Evolutionary conservation across 1,140 invertebrate species (phyloP).

Genomic region (Planococcus citri): DNA sequence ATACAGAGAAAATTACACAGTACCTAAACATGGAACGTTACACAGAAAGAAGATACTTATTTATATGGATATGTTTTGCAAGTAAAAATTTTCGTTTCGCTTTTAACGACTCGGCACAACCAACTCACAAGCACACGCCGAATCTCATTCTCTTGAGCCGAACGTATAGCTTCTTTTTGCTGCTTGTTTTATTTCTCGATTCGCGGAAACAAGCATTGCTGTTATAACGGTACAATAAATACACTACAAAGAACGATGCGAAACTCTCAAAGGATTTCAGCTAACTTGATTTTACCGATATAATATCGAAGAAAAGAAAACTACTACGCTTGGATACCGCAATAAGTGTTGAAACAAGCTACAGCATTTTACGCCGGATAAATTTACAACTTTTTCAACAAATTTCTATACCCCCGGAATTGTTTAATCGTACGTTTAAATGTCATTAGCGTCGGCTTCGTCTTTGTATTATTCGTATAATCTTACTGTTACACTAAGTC

Average conservation of each 20-base stretch:
- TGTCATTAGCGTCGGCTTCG: too few species aligned
- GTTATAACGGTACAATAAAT: slow-evolving; percentile 7
- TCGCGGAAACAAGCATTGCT: background rate
- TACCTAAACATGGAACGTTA: too few species aligned
- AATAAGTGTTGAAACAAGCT: slow-evolving; percentile 1
- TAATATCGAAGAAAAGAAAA: slow-evolving; percentile 4
- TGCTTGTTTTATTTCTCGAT: background rate
- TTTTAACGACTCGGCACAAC: background rate
- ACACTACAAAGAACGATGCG: background rate
- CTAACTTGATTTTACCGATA: slow-evolving; percentile 7
- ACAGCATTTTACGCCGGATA: background rate
- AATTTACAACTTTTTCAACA: too few species aligned
- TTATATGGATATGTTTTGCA: background rate
- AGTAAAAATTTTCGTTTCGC: background rate
- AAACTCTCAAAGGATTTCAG: background rate
- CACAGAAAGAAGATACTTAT: too few species aligned
- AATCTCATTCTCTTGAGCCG: background rate
- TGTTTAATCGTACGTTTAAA: too few species aligned
- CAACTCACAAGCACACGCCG: background rate
- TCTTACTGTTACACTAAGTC: too few species aligned
- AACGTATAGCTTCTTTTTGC: background rate
- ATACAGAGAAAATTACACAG: too few species aligned
- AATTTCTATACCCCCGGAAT: too few species aligned
- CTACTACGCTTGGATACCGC: background rate
- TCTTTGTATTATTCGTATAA: too few species aligned